Conservation (phyloP, 1,140 invertebrate genomes). For the Pentalonia nigronervosa region DNA sequence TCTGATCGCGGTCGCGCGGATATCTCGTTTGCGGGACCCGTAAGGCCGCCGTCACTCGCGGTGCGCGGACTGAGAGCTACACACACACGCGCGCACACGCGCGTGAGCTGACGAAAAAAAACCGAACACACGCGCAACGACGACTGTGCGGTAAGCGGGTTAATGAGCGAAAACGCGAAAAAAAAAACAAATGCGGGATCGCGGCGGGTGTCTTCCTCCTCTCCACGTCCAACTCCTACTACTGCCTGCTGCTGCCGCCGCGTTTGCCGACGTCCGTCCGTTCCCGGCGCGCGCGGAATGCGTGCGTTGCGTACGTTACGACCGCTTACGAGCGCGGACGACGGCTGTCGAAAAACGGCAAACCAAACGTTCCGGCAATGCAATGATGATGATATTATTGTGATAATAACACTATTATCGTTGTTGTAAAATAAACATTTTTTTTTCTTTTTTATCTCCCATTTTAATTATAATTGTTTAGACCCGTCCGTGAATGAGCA, state of each 20-base stretch:
- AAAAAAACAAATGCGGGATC: conserved; percentile 19
- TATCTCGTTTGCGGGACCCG: not conserved
- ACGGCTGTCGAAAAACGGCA: not conserved
- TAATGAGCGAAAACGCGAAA: conserved; percentile 31
- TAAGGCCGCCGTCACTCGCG: not conserved
- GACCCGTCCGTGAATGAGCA: not conserved
- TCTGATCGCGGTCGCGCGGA: not conserved
- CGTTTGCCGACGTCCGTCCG: not conserved
- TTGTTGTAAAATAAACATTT: not conserved
- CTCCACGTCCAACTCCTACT: not conserved
- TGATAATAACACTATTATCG: not conserved
- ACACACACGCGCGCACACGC: not conserved
- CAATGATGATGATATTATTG: not conserved
- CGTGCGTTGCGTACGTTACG: not conserved
- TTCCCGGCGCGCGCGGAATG: conserved; percentile 21
- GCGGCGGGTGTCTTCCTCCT: not conserved
- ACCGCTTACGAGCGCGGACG: conserved; percentile 8
- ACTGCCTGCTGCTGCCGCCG: not conserved
- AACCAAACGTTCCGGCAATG: not conserved
- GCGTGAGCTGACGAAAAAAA: not conserved
- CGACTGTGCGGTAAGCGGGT: not conserved
- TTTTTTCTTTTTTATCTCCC: not conserved
- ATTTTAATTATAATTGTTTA: not conserved
- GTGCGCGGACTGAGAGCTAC: not conserved
- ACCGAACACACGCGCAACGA: not conserved